These are phyloP conservation scores for Sebastes taczanowskii DNA, from an alignment of 2,797 vertebrate species.

Conservation along the genomic window DNA sequence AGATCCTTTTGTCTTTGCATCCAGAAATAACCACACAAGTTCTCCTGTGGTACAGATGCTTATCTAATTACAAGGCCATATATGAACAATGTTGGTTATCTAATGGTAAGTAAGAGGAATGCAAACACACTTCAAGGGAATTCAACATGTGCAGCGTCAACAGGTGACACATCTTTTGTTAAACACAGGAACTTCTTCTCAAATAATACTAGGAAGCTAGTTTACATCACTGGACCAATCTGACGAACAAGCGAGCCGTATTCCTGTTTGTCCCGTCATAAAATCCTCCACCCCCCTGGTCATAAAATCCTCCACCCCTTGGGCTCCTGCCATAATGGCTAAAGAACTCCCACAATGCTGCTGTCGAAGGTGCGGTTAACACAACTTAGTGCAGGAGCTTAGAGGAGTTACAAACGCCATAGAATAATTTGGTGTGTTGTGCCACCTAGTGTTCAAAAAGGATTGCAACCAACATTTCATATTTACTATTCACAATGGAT, in stretches of 20 bases:
- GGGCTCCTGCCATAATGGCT: background rate
- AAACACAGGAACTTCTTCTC: background rate
- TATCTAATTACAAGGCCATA: background rate
- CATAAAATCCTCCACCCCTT: background rate
- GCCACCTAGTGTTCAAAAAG: slow-evolving; percentile 63
- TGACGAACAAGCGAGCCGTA: background rate
- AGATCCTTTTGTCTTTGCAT: background rate
- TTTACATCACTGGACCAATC: background rate
- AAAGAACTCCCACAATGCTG: background rate
- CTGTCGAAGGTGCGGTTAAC: background rate
- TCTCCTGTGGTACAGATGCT: background rate
- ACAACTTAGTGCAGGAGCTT: background rate
- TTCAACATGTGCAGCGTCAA: background rate
- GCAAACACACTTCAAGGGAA: background rate
- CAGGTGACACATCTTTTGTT: background rate
- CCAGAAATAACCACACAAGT: slow-evolving; percentile 15
- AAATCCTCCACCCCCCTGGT: background rate
- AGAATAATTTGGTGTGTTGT: background rate
- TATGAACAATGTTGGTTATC: background rate
- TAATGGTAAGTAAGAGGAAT: background rate
- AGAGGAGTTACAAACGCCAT: background rate
- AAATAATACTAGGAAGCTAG: background rate
- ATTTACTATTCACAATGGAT: background rate
- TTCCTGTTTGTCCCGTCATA: background rate
- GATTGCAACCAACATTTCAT: background rate